A percentile compares a stretch with the other conserved stretches of the same genome.
phyloP scores from a whole-genome alignment of 2,888 invertebrate species.

The Clunio marinus region DNA sequence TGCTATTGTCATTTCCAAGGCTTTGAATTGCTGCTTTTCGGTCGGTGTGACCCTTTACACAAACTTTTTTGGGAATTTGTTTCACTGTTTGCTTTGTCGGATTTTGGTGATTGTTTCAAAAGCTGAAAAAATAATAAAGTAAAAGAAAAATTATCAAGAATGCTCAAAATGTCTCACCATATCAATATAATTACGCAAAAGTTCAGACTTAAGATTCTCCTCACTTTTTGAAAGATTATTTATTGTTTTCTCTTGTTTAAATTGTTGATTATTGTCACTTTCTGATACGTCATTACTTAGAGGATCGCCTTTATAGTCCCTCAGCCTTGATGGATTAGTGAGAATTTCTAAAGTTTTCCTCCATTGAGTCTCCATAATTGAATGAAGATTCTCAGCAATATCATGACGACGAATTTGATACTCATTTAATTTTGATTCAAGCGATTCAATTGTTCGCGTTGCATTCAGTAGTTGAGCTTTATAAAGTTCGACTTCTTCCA shows the following conservation, averaged over 20 bases:
- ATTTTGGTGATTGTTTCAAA: slow-evolving; percentile 29
- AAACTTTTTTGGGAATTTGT: neutral
- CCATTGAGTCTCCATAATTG: slow-evolving; percentile 78
- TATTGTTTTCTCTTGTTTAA: neutral
- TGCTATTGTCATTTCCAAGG: slow-evolving; percentile 21
- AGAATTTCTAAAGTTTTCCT: slow-evolving; percentile 69
- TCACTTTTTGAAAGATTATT: slow-evolving; percentile 34
- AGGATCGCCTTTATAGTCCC: neutral
- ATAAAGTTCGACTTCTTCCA: slow-evolving; percentile 70
- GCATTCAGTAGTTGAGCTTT: slow-evolving; percentile 67
- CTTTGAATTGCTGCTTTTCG: neutral
- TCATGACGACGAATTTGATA: slow-evolving; percentile 56
- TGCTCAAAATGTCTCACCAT: slow-evolving; percentile 1
- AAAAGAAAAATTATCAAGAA: neutral
- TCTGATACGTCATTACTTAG: slow-evolving; percentile 12
- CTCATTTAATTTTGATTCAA: slow-evolving; percentile 56
- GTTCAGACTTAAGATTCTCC: slow-evolving; percentile 35
- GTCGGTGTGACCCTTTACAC: neutral
- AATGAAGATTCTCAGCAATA: slow-evolving; percentile 69
- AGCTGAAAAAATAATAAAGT: slow-evolving; percentile 14
- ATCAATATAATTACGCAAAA: slow-evolving; percentile 35
- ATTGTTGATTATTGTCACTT: slow-evolving; percentile 28
- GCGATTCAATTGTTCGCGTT: slow-evolving; percentile 61
- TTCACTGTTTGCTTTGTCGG: neutral
- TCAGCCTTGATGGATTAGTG: slow-evolving; percentile 48